A percentile compares a stretch with the other conserved stretches of the same genome.
Evolutionary conservation across 2,888 invertebrate species (phyloP).

Genomic region (Balanococcus diminutus): DNA sequence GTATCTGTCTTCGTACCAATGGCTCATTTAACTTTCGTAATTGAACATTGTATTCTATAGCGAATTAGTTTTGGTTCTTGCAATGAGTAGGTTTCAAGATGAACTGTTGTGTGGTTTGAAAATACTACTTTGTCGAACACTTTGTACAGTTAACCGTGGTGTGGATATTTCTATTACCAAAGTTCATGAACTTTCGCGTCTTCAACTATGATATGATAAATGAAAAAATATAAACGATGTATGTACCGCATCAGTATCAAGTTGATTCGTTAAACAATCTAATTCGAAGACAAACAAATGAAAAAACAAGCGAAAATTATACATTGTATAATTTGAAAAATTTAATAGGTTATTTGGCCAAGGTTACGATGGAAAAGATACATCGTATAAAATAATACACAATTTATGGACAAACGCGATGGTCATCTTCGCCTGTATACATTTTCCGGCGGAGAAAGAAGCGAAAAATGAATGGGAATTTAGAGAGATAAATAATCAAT

Average conservation of each 20-base stretch:
- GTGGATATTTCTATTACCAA: background rate
- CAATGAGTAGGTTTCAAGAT: background rate
- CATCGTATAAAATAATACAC: background rate
- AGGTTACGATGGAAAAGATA: background rate
- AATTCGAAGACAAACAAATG: background rate
- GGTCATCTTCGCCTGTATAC: background rate
- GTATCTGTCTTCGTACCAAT: background rate
- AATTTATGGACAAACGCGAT: background rate
- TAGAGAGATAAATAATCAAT: background rate
- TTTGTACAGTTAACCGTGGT: background rate
- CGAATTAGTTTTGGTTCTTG: background rate
- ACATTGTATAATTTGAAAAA: slow-evolving; percentile 1
- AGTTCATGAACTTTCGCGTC: background rate
- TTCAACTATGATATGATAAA: background rate
- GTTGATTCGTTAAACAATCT: background rate
- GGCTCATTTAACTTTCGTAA: background rate
- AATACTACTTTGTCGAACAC: background rate
- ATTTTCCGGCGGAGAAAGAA: background rate
- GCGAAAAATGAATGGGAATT: background rate
- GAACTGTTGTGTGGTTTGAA: no score
- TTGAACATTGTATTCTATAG: background rate
- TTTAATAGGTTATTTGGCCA: slow-evolving; percentile 7
- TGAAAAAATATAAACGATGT: background rate
- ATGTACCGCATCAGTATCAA: background rate
- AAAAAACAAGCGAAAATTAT: background rate